Evolutionary conservation across 2,797 vertebrate species (phyloP), one percentile per base, ranked within the genome.

Genomic region (Chelidonichthys spinosus): DNA sequence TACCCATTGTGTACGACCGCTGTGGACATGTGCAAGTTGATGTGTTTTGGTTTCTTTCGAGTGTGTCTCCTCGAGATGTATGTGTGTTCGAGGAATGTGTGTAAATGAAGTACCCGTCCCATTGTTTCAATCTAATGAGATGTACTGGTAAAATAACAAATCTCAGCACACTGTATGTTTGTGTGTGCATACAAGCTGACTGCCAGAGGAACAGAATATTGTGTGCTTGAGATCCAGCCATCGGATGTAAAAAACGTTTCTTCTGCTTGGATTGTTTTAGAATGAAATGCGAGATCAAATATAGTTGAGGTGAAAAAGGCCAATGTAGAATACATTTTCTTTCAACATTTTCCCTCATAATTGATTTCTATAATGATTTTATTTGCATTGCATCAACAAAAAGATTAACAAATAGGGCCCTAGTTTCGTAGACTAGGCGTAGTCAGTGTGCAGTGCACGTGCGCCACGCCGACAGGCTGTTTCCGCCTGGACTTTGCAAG

Each of bases 191-290:
- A 63, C 60, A 35, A 49, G 60, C 63, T 46, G 6, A 62, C 40
- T 60, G 39, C 65, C 64, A 62, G 46, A 44, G 33, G 7, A 49
- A 62, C 72, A 59, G 68, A 87, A 80, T 69, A 72, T 33, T 84
- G 33, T 78, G 67, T 65, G 55, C 72, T 50, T 50, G 36, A 53
- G 11, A 43, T 55, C 43, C 15, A 35, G 33, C 35, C 54, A 46
- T 37, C 37, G 79, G 46, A 70, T 78, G 67, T 66, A 65, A 67
- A 63, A 52, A 17, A 36, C 11, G 4, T 43, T 32, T 8, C 18
- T 32, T 25, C 36, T 52, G 44, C 44, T 39, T 25, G 50, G 11
- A 10, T 39, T 37, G 43, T 37, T 15, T 25, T 15, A 44, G 42
- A 43, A 43, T 44, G 6, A 55, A 58, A n/a, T 32, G n/a, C 35